These are phyloP conservation scores for Altica lythri DNA, from an alignment of 2,888 invertebrate species.

Conservation along the genomic window DNA sequence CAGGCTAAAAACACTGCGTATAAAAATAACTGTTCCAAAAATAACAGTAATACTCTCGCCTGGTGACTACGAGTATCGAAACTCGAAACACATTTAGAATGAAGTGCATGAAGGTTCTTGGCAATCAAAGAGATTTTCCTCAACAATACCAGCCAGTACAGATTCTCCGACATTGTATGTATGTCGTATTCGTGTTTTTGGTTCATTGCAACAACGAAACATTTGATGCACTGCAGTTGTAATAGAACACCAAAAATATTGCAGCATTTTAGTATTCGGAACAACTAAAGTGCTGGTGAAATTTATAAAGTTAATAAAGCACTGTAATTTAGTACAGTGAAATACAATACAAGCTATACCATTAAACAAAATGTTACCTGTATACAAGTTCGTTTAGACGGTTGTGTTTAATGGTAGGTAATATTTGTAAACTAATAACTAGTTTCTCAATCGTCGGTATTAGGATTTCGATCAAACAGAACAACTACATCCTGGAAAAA, in stretches of 20 bases:
- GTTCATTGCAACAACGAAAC: not conserved
- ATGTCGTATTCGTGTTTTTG: not conserved
- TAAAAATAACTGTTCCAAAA: conserved; percentile 7
- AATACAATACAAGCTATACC: too few species aligned
- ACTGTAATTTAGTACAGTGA: too few species aligned
- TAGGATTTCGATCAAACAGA: too few species aligned
- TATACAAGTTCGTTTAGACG: too few species aligned
- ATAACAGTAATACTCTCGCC: conserved; percentile 4
- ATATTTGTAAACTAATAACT: too few species aligned
- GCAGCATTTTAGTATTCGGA: too few species aligned
- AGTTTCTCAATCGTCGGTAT: too few species aligned
- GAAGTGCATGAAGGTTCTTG: conserved; percentile 7
- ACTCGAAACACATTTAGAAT: conserved; percentile 14
- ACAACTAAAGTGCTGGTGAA: not conserved
- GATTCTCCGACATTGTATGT: not conserved
- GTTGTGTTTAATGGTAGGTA: too few species aligned
- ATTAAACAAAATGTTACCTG: too few species aligned
- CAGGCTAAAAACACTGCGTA: not conserved
- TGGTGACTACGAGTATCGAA: conserved; percentile 8
- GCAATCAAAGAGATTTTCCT: not conserved
- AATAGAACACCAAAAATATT: too few species aligned
- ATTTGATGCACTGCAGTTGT: not conserved
- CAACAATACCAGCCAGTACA: conserved; percentile 4
- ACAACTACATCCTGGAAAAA: too few species aligned
- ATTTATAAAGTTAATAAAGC: too few species aligned